Evolutionary conservation across 2,113 vertebrate genomes (phyloP), one percentile per base, ranked within the genome.

Genomic region (Actenoides hombroni): DNA sequence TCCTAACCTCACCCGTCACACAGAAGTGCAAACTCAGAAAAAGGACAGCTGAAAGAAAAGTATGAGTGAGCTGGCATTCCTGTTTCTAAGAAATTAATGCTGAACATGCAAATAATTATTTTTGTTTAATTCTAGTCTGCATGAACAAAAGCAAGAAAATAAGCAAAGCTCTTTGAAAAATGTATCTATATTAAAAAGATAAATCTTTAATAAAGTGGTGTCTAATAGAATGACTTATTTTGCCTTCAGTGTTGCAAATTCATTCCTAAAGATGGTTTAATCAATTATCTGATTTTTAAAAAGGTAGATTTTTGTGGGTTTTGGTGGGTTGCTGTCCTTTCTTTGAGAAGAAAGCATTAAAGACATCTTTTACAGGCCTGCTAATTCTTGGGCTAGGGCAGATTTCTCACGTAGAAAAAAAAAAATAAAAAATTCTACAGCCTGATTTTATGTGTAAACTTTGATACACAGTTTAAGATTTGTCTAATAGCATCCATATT

Each of bases 11-110:
- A 44, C 8, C 28, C 48, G 20, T n/a, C 28, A 13, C 42, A 49
- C 31, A 3, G 1, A 44, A 9, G 11, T 53, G 21, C 16, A 64
- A 31, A 63, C 25, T 71, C 0, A 0, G 42, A 33, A 70, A 85
- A 83, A 83, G 11, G 16, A 61, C 9, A 86, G 35, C 42, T 79
- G 33, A 86, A 85, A 40, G 21, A 25, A 80, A 83, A 63, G 67
- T 33, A 53, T 20, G 18, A 68, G 18, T 54, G 63, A 84, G 73
- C 15, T 71, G 40, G 16, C 16, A 76, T 19, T 48, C 46, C 53
- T 9, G 7, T 56, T 49, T 44, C 40, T 71, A 70, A 69, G 16
- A 89, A 93, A 48, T 63, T 46, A 71, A 40, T 54, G 56, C 16
- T 59, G 24, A 42, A 79, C 0, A 0, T 88, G 42, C 10, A 79